Base-by-base conservation (phyloP, 2,888 invertebrate species). In the Polietes domitor region DNA sequence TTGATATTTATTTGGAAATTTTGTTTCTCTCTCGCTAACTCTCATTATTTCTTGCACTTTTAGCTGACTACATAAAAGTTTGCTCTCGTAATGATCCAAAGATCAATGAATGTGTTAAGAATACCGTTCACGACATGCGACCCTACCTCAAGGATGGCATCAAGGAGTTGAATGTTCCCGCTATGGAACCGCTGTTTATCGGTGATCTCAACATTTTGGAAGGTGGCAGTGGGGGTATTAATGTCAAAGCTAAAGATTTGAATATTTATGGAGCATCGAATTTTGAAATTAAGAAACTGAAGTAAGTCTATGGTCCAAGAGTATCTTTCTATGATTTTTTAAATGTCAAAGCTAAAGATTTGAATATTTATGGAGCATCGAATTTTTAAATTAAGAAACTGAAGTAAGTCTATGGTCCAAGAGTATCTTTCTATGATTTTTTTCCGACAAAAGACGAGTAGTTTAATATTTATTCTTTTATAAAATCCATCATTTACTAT, bases 181-280 rank as follows among this genome's bases (percentile, higher is more conserved):
- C 94, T 0, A 92, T 96, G 87, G 96, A 96, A 85, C 96, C 96
- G 0, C 94, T 96, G 81, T 92, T 91, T 26, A 93, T 96, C 12
- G 95, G 96, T 0, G 94, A 94, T 41, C 92, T 96, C 73, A 94
- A 94, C 80, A 94, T 96, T 72, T 94, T 95, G 88, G 94, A 96
- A 86, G 94, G 94, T 0, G 89, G 92, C 26, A 82, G 87, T 2
- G 78, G 77, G 0, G 91, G 91, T 2, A 87, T 91, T 3, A 90
- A 89, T 28, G 90, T 91, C 7, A 90, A 87, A 80, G 91, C 90
- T 74, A 95, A 92, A 82, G 94, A 96, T 74, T 93, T 96, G 78
- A 93, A 93, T 87, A 93, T 96, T 0, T 92, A 91, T 72, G 96
- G 96, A 0, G 94, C 94, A 1, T 94, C 94, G 0, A 93, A 94